Evolutionary conservation across 2,797 vertebrate species (phyloP), one percentile per base, ranked within the genome.

Genomic region (Botia almorhae): DNA sequence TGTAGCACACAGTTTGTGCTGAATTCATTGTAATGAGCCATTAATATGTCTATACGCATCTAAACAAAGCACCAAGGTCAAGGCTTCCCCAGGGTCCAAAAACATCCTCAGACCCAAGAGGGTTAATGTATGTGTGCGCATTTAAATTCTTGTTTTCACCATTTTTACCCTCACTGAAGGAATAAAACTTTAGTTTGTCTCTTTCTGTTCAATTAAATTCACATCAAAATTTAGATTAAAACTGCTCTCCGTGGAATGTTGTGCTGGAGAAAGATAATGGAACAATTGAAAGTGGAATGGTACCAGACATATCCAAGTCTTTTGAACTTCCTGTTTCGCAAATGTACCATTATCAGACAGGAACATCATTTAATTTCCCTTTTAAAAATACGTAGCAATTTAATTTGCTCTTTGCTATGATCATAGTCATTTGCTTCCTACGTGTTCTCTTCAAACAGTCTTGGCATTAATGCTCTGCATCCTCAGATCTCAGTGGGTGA

Each of bases 341-440:
- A 69, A 29, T 19, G 2, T 6, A 33, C 56, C 0, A 58, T 60
- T 33, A 29, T 69, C 39, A 21, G 7, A 23, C 75, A 48, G 36
- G 39, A 48, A 21, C 16, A 29, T 56, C 1, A 69, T 58, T 77
- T 48, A 48, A 77, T 58, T 77, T 14, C 26, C 36, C n/a, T 74
- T 46, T n/a, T 4, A n/a, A 29, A 75, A 36, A 29, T 33, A 64
- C 1, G 12, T 19, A 51, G 67, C 8, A 51, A 63, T 63, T 71
- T 3, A 68, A 23, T 75, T 51, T 56, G 17, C 10, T 50, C 55
- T 77, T 72, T 74, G 64, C 26, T 79, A 69, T 68, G 39, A 76
- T 68, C 43, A 70, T 14, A 64, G 60, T 76, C 58, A 82, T 82
- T 53, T 67, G 36, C 53, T 69, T 60, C 65, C 46, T 69, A 21